Conservation (phyloP, 2,888 invertebrate species). For the Petrophora chlorosata region DNA sequence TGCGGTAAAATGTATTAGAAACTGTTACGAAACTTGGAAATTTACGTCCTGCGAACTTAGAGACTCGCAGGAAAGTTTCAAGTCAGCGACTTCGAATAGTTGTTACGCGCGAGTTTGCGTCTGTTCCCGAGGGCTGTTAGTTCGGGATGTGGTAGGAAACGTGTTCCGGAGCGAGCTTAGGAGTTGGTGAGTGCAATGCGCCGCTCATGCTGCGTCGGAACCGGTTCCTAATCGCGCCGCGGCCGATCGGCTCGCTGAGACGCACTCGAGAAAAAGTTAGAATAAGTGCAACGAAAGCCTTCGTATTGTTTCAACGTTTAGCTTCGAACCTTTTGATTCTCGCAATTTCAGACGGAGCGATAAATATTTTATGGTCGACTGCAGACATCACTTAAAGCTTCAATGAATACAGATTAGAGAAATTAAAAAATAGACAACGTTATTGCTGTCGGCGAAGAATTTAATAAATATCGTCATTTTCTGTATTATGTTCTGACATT, state of each 20-base stretch:
- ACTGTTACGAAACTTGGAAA: constrained; percentile 44
- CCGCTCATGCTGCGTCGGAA: constrained; percentile 57
- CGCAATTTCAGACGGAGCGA: constrained; percentile 26
- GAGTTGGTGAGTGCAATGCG: constrained; percentile 64
- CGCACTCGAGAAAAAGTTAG: constrained; percentile 68
- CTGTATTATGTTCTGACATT: too few species aligned
- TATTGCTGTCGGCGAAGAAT: background rate
- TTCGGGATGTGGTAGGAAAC: constrained; percentile 47
- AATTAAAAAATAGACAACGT: background rate
- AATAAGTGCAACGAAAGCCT: constrained; percentile 59
- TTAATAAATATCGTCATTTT: background rate
- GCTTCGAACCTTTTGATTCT: constrained; percentile 15
- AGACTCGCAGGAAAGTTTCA: constrained; percentile 36
- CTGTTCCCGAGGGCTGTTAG: constrained; percentile 40
- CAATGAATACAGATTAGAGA: constrained; percentile 13
- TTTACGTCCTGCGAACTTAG: constrained; percentile 44
- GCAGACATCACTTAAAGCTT: constrained; percentile 1
- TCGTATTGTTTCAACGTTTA: constrained; percentile 13
- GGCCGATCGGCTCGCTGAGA: constrained; percentile 57
- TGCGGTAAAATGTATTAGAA: constrained; percentile 33
- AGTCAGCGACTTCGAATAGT: constrained; percentile 35
- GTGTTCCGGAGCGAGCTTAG: constrained; percentile 45
- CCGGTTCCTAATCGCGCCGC: constrained; percentile 79
- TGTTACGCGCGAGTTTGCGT: constrained; percentile 51
- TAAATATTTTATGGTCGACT: constrained; percentile 25